Conservation (phyloP, 1,140 invertebrate genomes). For the Druon quercuslanigerum region DNA sequence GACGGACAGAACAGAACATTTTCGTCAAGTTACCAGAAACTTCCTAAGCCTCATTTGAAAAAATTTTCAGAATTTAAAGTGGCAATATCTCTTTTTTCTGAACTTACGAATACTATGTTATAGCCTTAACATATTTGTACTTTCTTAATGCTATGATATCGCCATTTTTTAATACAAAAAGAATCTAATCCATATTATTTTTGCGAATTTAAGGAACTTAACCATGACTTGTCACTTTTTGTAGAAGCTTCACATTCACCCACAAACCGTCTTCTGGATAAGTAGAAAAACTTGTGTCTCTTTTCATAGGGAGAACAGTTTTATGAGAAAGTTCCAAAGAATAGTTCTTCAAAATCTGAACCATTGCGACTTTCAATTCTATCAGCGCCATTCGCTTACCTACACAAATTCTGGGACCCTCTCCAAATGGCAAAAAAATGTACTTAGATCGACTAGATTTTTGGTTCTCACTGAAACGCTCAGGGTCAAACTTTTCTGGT, state of each 20-base stretch:
- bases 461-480: constrained; percentile 69
- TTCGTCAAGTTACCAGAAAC: no score
- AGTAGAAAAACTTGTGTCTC: constrained; percentile 32
- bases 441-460: constrained; percentile 58
- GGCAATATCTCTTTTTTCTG: no score
- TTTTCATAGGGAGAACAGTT: constrained; percentile 42
- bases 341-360: constrained; percentile 46
- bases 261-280: constrained; percentile 46
- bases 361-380: constrained; percentile 46
- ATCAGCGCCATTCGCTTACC: constrained; percentile 67
- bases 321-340: constrained; percentile 49
- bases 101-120: no score
- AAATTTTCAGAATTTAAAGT: no score
- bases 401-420: constrained; percentile 75
- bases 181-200: no score
- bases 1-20: no score
- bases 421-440: constrained; percentile 74
- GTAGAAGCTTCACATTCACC: constrained; percentile 41
- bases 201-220: not conserved
- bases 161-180: no score
- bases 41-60: no score
- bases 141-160: no score
- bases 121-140: no score
- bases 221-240: not conserved
- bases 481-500: constrained; percentile 76